A percentile compares a stretch with the other conserved stretches of the same genome.
Evolutionary conservation across 1,140 invertebrate genomes (phyloP).

Genomic region (Euura saliciscinereae): DNA sequence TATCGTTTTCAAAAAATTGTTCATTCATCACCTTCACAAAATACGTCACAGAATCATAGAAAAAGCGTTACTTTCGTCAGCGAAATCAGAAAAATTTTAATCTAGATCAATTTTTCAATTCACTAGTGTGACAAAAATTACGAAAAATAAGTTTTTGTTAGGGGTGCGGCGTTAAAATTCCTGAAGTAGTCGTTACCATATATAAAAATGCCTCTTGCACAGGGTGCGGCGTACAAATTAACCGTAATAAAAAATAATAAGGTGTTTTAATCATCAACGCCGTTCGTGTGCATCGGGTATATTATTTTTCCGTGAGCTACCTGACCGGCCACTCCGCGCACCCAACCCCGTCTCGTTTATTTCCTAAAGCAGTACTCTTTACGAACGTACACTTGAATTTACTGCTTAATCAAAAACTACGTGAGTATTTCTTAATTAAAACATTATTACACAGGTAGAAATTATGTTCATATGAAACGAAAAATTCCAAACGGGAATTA

Average conservation of each 20-base stretch:
- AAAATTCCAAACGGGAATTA: too few species aligned
- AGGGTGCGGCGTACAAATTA: neutral
- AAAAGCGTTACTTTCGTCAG: too few species aligned
- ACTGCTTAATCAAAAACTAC: conserved; percentile 46
- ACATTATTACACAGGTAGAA: conserved; percentile 33
- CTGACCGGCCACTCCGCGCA: neutral
- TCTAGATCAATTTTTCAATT: too few species aligned
- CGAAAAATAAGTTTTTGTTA: too few species aligned
- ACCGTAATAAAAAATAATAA: conserved; percentile 2
- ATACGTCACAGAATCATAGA: too few species aligned
- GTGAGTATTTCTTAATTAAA: conserved; percentile 43
- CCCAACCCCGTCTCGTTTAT: neutral
- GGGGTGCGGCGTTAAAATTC: neutral
- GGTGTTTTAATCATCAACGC: neutral
- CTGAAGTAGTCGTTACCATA: neutral
- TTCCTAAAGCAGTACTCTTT: conserved; percentile 41
- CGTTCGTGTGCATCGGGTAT: neutral
- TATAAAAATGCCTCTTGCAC: neutral
- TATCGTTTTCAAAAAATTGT: too few species aligned
- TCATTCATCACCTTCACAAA: too few species aligned
- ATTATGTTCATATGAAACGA: too few species aligned
- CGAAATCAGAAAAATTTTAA: too few species aligned
- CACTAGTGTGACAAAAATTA: too few species aligned
- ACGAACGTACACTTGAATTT: conserved; percentile 44
- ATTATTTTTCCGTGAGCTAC: neutral